Evolutionary conservation across 2,797 vertebrate genomes (phyloP).

Genomic region (Apogon hyalosoma): DNA sequence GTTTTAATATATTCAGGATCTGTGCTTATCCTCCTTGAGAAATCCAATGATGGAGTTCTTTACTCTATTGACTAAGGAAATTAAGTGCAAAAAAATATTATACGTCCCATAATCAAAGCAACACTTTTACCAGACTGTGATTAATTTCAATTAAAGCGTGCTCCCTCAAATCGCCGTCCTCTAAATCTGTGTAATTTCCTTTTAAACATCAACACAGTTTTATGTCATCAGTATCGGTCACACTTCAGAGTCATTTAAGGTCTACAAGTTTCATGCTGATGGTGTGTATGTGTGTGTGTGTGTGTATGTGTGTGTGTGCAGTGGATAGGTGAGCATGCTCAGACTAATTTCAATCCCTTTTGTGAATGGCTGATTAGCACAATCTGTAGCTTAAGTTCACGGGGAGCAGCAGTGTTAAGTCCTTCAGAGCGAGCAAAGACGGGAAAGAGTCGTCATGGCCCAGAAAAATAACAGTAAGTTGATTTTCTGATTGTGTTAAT

Average conservation of each 20-base stretch:
- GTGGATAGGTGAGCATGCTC: slow-evolving; percentile 61
- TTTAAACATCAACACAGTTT: slow-evolving; percentile 11
- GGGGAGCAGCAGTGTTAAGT: slow-evolving; percentile 42
- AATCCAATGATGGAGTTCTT: slow-evolving; percentile 51
- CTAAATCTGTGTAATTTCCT: not conserved
- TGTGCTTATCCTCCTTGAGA: slow-evolving; percentile 49
- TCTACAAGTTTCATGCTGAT: slow-evolving; percentile 7
- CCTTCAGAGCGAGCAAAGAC: slow-evolving; percentile 50
- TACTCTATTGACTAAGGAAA: slow-evolving; percentile 56
- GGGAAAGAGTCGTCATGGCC: slow-evolving; percentile 69
- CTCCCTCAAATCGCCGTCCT: slow-evolving; percentile 10
- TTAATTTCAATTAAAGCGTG: slow-evolving; percentile 48
- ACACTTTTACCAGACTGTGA: slow-evolving; percentile 11
- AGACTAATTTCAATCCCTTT: slow-evolving; percentile 63
- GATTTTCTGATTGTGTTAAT: slow-evolving; percentile 37
- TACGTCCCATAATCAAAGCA: slow-evolving; percentile 41
- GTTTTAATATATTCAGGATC: slow-evolving; percentile 52
- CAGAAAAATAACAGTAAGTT: slow-evolving; percentile 76
- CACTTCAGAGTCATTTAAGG: slow-evolving; percentile 38
- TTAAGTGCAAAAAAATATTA: slow-evolving; percentile 25
- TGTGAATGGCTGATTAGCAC: slow-evolving; percentile 72
- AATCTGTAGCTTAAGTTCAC: slow-evolving; percentile 67
- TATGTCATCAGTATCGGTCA: not conserved
- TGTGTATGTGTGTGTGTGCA: slow-evolving; percentile 13
- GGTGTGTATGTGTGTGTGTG: slow-evolving; percentile 12